Evolutionary conservation across 1,140 invertebrate species (phyloP).

Genomic region (Druon quercuslanigerum): DNA sequence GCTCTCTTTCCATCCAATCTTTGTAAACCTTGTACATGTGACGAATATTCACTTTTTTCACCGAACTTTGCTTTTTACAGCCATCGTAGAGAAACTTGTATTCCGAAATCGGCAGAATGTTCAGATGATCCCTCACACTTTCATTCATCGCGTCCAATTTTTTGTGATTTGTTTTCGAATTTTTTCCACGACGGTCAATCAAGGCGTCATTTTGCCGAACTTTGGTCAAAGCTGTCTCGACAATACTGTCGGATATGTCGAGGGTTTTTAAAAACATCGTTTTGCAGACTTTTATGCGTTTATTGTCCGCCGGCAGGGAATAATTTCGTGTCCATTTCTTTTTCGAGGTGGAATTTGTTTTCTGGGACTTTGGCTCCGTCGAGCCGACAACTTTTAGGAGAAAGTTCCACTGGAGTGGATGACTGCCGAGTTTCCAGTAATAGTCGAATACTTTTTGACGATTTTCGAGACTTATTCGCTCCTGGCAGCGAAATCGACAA

Average conservation of each 20-base stretch:
- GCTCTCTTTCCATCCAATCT: no score
- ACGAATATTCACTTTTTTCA: no score
- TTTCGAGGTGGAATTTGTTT: background rate
- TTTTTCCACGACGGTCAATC: background rate
- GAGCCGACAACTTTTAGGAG: background rate
- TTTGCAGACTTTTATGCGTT: background rate
- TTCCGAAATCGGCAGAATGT: no score
- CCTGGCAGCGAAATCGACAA: background rate
- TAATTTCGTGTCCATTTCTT: background rate
- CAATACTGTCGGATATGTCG: background rate
- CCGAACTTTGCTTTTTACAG: no score
- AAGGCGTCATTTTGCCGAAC: no score
- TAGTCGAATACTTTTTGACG: background rate
- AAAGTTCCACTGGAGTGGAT: background rate
- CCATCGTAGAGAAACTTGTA: no score
- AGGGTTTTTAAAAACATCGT: conserved; percentile 8
- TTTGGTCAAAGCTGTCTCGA: background rate
- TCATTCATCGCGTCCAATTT: no score
- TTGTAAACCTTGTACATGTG: no score
- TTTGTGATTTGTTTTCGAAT: background rate
- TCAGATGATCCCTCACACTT: no score
- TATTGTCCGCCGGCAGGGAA: background rate
- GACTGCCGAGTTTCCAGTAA: background rate
- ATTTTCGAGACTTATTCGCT: background rate
- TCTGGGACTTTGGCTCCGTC: background rate